phyloP scores from a whole-genome alignment of 2,888 invertebrate species.

The Corbicula japonica region DNA sequence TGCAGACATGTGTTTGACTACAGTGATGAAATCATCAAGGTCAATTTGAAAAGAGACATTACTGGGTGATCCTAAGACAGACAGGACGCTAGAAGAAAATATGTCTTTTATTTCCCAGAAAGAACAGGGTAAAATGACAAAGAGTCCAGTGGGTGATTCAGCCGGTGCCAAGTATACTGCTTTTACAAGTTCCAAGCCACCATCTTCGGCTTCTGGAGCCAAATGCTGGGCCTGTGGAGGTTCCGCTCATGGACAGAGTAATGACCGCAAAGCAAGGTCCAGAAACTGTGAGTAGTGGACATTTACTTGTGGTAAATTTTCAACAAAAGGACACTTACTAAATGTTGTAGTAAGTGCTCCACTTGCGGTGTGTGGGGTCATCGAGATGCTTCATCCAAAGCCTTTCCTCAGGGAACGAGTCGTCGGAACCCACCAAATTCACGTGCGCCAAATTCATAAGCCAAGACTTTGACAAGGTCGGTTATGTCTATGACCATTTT shows the following conservation, averaged over 20 bases:
- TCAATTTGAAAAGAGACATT: constrained; percentile 24
- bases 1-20: constrained; percentile 44
- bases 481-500: constrained; percentile 33
- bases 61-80: constrained; percentile 46
- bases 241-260: constrained; percentile 38
- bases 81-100: constrained; percentile 45
- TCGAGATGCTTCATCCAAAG: constrained; percentile 17
- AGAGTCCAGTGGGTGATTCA: constrained; percentile 53
- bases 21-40: constrained; percentile 56
- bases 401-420: neutral
- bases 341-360: constrained; percentile 10
- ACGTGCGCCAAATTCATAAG: neutral
- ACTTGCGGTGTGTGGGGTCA: constrained; percentile 19
- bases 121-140: constrained; percentile 52
- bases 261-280: constrained; percentile 30
- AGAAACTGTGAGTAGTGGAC: constrained; percentile 43
- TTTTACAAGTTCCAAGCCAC: neutral
- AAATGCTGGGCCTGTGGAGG: constrained; percentile 37
- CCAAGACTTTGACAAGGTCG: neutral
- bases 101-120: constrained; percentile 50
- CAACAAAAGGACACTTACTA: constrained; percentile 24
- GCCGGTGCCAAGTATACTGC: constrained; percentile 35
- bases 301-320: constrained; percentile 34
- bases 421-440: neutral
- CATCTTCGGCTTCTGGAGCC: neutral